Evolutionary conservation across 2,888 invertebrate species (phyloP), one percentile per base, ranked within the genome.

Genomic region (Pocota personata): DNA sequence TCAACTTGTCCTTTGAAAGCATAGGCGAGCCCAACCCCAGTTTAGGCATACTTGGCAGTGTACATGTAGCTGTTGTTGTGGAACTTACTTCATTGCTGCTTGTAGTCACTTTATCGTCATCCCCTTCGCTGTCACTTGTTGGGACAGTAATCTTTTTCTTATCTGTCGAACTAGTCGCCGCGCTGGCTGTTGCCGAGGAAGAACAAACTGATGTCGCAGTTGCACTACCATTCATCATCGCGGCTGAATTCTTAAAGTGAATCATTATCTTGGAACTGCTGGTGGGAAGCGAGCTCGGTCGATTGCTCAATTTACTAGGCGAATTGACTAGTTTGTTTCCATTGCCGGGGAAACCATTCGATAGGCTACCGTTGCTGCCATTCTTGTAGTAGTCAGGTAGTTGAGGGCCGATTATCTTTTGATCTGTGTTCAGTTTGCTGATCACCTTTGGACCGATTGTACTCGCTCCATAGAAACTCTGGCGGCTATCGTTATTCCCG

Each of bases 31-130:
- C 72, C 55, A 88, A 88, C 69, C 88, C 88, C 76, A 92, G 88
- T 69, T 90, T 91, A 37, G 92, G 92, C 92, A 92, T 92, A 84
- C 92, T 92, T 69, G 92, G 92, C 89, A 92, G 89, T 89, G 90
- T 90, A 40, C 40, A 14, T 14, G 40, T n/a, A 14, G 40, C 14
- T 35, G 89, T 87, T 71, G 87, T 88, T 66, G 84, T 89, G 55
- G 89, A 88, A 78, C 87, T 89, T 57, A 89, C 88, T 88, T 89
- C 88, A 87, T 88, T 88, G 78, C 88, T 88, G 67, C 60, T 82
- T 76, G 88, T 87, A 30, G 73, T 75, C 66, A 83, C 62, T 73
- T 72, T 84, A 16, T 87, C 48, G 24, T 75, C 52, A 2, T 87
- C 82, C 1, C 57, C 82, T 2, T 82, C 82, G 14, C 77, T 82